A percentile compares a stretch with the other conserved stretches of the same genome.
Conservation (phyloP, 2,797 vertebrate genomes). For the Australoheros facetus region DNA sequence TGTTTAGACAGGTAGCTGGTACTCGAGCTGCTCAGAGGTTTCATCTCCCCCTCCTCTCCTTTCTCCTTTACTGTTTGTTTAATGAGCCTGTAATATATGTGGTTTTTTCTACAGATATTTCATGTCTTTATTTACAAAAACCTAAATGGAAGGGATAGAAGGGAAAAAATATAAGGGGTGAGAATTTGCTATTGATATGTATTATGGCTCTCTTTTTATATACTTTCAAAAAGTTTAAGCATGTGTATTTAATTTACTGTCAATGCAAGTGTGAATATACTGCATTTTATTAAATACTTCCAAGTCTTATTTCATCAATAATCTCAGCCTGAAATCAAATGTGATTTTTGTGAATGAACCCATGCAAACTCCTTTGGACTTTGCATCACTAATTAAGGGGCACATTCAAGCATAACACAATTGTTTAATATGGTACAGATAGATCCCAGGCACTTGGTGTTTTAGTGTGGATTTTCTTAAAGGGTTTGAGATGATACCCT, state of each 20-base stretch:
- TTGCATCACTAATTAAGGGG: too few species aligned
- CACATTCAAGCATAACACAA: conserved; percentile 27
- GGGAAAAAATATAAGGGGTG: background rate
- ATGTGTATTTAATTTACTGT: background rate
- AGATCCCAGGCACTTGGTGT: conserved; percentile 5
- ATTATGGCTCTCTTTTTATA: background rate
- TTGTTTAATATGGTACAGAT: conserved; percentile 45
- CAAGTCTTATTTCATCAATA: conserved; percentile 1
- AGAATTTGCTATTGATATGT: background rate
- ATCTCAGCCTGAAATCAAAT: conserved; percentile 8
- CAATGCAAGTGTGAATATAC: background rate
- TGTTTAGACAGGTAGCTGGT: background rate
- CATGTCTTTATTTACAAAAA: background rate
- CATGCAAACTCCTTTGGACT: conserved; percentile 17
- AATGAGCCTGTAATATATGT: background rate
- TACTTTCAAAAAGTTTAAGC: background rate
- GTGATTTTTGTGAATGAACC: conserved; percentile 15
- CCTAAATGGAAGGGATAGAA: background rate
- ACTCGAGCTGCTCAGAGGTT: background rate
- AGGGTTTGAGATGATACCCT: conserved; percentile 11
- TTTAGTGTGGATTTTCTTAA: conserved; percentile 27
- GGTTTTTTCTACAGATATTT: background rate
- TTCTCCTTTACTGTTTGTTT: background rate
- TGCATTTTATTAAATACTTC: conserved; percentile 6
- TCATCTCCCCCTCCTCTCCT: background rate